Conservation (phyloP, 2,113 vertebrate species). For the Charadrius vociferus region DNA sequence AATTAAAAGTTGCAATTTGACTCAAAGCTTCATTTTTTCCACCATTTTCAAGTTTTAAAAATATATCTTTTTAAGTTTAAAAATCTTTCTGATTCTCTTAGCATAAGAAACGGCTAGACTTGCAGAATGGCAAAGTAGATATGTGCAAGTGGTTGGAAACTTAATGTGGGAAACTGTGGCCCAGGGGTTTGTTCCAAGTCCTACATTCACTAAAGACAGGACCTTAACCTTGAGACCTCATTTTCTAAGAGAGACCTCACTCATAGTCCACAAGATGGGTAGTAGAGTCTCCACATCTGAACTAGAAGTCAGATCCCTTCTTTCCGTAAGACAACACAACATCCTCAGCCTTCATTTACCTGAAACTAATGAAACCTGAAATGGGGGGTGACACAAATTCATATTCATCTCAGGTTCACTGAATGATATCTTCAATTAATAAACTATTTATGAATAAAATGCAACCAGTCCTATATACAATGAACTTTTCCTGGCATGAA, state of each 20-base stretch:
- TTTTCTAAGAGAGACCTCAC: background rate
- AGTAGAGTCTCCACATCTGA: background rate
- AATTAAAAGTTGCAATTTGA: background rate
- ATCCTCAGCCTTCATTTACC: background rate
- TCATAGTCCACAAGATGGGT: background rate
- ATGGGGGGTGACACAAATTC: background rate
- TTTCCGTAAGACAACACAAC: background rate
- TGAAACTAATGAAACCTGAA: too few relatives aligned
- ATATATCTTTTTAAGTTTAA: background rate
- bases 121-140: background rate
- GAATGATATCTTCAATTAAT: background rate
- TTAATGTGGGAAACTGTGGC: background rate
- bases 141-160: background rate
- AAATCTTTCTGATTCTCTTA: background rate
- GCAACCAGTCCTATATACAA: rapidly evolving
- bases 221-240: background rate
- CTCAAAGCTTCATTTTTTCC: background rate
- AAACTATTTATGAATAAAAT: background rate
- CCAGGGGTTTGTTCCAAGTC: background rate
- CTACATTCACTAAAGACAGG: background rate
- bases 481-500: background rate
- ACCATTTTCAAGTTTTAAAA: background rate
- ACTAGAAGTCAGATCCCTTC: background rate
- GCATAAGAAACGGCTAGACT: background rate
- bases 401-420: background rate